Evolutionary conservation across 2,888 invertebrate genomes (phyloP).

Genomic region (Pristionchus maxplancki): DNA sequence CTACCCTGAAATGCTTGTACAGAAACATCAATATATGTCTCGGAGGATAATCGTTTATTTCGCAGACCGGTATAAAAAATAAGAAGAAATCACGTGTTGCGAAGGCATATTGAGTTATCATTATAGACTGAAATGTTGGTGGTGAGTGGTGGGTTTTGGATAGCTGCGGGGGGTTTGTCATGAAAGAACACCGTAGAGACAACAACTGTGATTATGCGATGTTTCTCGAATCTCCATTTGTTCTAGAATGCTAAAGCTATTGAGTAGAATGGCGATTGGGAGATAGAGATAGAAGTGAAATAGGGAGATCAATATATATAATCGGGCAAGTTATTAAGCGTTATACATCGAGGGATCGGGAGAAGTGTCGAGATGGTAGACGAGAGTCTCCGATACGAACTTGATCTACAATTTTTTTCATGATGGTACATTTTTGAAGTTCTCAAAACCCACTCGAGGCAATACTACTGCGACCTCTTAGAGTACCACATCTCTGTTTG

Average conservation of each 20-base stretch:
- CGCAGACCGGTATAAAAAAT: slow-evolving; percentile 35
- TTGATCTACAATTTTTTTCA: neutral
- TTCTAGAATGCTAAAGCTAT: neutral
- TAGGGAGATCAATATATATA: neutral
- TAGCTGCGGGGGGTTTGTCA: slow-evolving; percentile 18
- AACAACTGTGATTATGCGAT: neutral
- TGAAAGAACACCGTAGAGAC: neutral
- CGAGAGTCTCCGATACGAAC: slow-evolving; percentile 1
- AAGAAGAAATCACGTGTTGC: neutral
- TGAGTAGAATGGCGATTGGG: neutral
- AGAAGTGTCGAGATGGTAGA: slow-evolving; percentile 11
- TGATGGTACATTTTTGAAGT: neutral
- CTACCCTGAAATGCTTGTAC: slow-evolving; percentile 18
- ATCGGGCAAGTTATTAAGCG: neutral
- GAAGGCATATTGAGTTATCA: neutral
- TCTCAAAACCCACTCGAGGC: too few species aligned
- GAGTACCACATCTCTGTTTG: too few species aligned
- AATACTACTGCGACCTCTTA: too few species aligned
- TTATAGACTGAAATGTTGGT: neutral
- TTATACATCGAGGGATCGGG: neutral
- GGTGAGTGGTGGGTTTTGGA: neutral
- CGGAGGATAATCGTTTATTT: slow-evolving; percentile 30
- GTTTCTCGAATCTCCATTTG: neutral
- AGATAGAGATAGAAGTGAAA: neutral
- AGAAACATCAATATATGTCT: slow-evolving; percentile 41